Evolutionary conservation across 2,113 vertebrate species (phyloP), one percentile per base, ranked within the genome.

Genomic region (Platysternon megacephalum): DNA sequence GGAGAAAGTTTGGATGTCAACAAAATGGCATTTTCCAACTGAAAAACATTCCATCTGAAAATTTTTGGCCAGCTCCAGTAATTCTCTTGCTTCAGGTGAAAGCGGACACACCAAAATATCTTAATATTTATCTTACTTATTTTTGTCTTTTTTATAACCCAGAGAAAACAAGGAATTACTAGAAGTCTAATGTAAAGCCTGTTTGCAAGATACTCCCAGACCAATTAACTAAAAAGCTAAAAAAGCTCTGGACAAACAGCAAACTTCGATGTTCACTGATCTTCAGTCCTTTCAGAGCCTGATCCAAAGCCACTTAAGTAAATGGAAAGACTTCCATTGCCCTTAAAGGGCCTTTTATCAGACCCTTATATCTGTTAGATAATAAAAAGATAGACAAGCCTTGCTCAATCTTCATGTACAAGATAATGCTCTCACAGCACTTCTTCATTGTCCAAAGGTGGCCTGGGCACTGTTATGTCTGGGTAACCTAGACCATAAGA

Each of bases 1-100:
- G 89, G 89, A 95, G 52, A 79, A 90, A 2, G 0, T 91, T 97
- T 95, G 85, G 56, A 91, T 92, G 94, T 94, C 81, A 89, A 84
- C 49, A 92, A 92, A 87, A 92, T 58, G 91, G 79, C 24, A 76
- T 85, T 95, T 89, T 94, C 42, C 48, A 83, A 86, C 91, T 49
- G 49, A 79, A 32, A 91, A 91, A 2, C 81, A 58, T 74, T 91
- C 22, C n/a, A 81, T n/a, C 32, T n/a, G 61, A 94, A 91, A 84
- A 84, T 1, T 3, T 8, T 88, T 88, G 11, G 72, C 26, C 6
- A 39, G 82, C n/a, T 88, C 68, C 91, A 12, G 53, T 79, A 82
- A 82, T 92, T 86, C 86, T 35, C 17, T 88, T 86, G 35, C 61
- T 93, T 58, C 82, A 89, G 44, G 39, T 80, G 32, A 61, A 96